A percentile compares a stretch with the other conserved stretches of the same genome.
These are phyloP conservation scores for Felis catus DNA, from an alignment of 2,113 vertebrate species.

Conservation along the genomic window F.catus_Fca126_mat1.0 CM031427.1:7868501-7869000, in stretches of 20 bases:
- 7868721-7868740: neutral
- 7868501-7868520: conserved; percentile 89
- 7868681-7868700: neutral
- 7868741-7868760: conserved; percentile 90
- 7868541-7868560: conserved; percentile 96
- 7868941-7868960: rapidly evolving
- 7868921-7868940: conserved; percentile 90
- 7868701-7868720: too few relatives aligned
- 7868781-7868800: conserved; percentile 98
- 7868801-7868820: conserved; percentile 98
- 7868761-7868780: conserved; percentile 96
- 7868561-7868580: conserved; percentile 94
- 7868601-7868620: neutral
- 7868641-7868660: neutral
- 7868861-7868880: conserved; percentile 97
- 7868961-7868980: neutral
- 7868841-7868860: conserved; percentile 91
- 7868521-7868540: conserved; percentile 90
- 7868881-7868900: conserved; percentile 96
- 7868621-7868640: neutral
- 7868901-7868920: conserved; percentile 95
- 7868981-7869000: neutral
- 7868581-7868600: conserved; percentile 75
- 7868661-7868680: neutral
- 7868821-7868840: conserved; percentile 96